Evolutionary conservation across 2,888 invertebrate genomes (phyloP).

Genomic region (Dryobotodes eremita): DNA sequence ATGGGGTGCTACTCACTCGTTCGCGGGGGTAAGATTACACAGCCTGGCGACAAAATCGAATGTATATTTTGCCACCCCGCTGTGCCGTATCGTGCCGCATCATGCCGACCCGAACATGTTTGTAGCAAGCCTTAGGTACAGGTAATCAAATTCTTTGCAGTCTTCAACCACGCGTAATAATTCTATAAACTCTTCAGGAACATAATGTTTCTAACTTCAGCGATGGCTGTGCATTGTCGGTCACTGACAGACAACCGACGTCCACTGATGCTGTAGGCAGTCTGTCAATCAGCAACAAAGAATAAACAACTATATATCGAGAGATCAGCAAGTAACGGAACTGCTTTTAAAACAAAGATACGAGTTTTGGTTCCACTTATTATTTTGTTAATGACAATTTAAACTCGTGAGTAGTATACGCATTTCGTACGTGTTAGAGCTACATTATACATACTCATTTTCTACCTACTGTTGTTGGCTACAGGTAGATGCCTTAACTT

Average conservation of each 20-base stretch:
- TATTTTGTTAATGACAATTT: neutral
- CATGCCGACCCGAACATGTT: neutral
- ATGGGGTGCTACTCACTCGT: neutral
- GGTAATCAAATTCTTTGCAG: neutral
- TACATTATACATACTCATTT: neutral
- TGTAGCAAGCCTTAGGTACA: too few relatives aligned
- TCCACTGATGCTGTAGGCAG: neutral
- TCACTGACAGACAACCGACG: neutral
- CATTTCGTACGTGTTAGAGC: neutral
- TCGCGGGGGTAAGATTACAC: neutral
- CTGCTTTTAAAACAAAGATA: neutral
- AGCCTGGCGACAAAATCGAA: neutral
- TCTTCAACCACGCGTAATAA: neutral
- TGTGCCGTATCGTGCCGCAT: neutral
- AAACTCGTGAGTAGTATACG: neutral
- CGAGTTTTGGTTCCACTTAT: neutral
- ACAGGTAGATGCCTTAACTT: neutral
- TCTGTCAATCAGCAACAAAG: neutral
- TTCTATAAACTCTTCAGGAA: too few relatives aligned
- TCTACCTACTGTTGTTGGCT: too few relatives aligned
- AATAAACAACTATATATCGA: too few relatives aligned
- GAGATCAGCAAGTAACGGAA: neutral
- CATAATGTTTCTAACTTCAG: neutral
- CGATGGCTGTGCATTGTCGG: neutral
- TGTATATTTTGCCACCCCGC: neutral